Conservation (phyloP, 2,888 invertebrate species). For the Thysanoteuthis rhombus region DNA sequence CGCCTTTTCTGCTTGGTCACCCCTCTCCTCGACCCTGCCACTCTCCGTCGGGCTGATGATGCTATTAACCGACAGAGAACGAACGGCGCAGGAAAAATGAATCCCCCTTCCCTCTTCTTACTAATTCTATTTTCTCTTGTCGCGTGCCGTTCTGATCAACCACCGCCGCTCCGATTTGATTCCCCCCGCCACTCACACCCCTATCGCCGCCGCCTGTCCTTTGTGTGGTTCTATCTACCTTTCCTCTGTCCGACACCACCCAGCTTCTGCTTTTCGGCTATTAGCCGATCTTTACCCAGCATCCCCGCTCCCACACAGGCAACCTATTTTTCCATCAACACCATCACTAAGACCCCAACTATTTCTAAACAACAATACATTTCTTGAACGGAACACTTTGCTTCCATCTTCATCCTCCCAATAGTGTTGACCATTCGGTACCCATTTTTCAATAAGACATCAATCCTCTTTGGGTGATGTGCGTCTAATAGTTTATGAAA, state of each 20-base stretch:
- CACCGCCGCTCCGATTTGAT: background rate
- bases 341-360: background rate
- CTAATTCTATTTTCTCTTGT: background rate
- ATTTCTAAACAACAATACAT: background rate
- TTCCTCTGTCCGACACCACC: rapidly evolving
- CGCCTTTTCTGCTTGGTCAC: background rate
- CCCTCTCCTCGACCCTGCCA: too few species aligned
- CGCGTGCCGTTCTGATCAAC: background rate
- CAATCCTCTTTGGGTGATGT: background rate
- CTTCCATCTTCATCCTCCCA: background rate
- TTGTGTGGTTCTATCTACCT: background rate
- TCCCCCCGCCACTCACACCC: background rate
- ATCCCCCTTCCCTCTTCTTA: background rate
- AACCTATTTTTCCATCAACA: background rate
- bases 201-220: background rate
- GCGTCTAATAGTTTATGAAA: too few species aligned
- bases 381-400: background rate
- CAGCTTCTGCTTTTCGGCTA: background rate
- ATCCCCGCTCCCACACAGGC: background rate
- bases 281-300: background rate
- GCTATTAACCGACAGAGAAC: background rate
- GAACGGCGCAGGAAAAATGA: background rate
- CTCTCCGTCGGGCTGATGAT: background rate
- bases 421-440: background rate
- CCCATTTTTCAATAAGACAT: background rate